Conservation (phyloP, 2,113 vertebrate genomes). For the Neomonachus schauinslandi region DNA sequence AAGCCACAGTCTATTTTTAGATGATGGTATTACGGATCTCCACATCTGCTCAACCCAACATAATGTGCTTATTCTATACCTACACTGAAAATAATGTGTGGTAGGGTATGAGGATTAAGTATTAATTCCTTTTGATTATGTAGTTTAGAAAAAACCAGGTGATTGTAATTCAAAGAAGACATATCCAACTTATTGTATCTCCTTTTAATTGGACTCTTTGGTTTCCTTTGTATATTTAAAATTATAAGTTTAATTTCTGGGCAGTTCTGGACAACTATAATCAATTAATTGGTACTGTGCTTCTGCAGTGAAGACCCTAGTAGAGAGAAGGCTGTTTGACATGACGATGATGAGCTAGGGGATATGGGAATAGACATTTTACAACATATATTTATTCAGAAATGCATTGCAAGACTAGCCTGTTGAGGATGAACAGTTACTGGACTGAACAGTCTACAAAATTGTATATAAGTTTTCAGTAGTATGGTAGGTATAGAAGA, state of each 20-base stretch:
- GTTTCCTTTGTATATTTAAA: constrained; percentile 11
- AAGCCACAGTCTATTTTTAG: constrained; percentile 69
- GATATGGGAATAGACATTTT: constrained; percentile 53
- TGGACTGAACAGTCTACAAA: background rate
- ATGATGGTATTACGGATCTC: background rate
- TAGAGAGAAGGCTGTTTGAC: constrained; percentile 13
- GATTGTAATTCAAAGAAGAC: constrained; percentile 14
- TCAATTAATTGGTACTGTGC: constrained; percentile 45
- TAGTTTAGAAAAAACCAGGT: constrained; percentile 42
- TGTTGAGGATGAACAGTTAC: constrained; percentile 38
- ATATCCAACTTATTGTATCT: background rate
- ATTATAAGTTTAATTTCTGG: background rate
- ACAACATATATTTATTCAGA: constrained; percentile 65
- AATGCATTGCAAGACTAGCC: constrained; percentile 27
- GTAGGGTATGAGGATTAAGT: background rate
- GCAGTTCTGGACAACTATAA: constrained; percentile 11
- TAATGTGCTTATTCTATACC: background rate
- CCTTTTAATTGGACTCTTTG: background rate
- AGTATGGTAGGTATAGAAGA: background rate
- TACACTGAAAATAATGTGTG: constrained; percentile 10
- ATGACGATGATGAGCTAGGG: constrained; percentile 37
- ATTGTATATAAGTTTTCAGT: constrained; percentile 35
- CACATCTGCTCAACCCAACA: constrained; percentile 4
- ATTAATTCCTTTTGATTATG: constrained; percentile 43
- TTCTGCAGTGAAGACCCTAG: constrained; percentile 50